A percentile compares a stretch with the other conserved stretches of the same genome.
These are phyloP conservation scores for Papilio elwesi DNA, from an alignment of 2,888 invertebrate species.

Conservation along the genomic window DNA sequence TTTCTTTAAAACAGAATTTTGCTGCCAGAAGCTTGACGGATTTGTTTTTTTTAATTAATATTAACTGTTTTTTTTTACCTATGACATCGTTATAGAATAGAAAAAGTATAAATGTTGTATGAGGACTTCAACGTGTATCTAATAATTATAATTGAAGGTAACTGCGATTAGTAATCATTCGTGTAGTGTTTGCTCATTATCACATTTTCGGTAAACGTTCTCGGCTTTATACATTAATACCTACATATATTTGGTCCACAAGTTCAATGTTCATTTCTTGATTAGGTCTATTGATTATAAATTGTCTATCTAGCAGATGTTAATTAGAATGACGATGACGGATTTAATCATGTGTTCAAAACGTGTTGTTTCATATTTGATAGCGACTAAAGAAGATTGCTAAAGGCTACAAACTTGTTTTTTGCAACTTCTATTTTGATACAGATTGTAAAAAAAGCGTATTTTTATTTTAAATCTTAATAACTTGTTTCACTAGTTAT, in stretches of 20 bases:
- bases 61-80: neutral
- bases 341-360: no score
- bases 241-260: neutral
- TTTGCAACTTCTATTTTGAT: no score
- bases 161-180: conserved; percentile 5
- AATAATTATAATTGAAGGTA: neutral
- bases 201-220: conserved; percentile 10
- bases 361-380: no score
- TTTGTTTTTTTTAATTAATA: neutral
- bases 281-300: neutral
- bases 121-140: neutral
- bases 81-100: neutral
- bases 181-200: conserved; percentile 27
- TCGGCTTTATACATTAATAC: neutral
- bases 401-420: no score
- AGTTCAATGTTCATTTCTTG: conserved; percentile 17
- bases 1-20: neutral
- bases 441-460: no score
- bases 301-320: no score
- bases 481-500: no score
- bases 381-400: no score
- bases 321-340: no score
- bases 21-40: no score
- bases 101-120: neutral
- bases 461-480: no score